These are phyloP conservation scores for Halcyon malimbica DNA, from an alignment of 2,113 vertebrate species.

Conservation along the genomic window DNA sequence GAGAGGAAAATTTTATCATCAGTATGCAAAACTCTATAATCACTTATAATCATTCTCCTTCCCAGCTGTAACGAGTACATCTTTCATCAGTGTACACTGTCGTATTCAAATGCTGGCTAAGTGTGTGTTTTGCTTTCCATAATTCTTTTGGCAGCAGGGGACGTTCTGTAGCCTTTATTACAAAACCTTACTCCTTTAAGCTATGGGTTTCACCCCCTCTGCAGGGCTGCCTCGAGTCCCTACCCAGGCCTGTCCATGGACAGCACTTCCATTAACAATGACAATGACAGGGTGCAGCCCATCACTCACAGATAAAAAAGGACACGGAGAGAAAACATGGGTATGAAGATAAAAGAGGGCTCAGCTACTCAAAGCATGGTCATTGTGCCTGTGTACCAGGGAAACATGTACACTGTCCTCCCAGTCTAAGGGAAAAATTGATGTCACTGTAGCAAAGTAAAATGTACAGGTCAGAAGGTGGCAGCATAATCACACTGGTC, in stretches of 20 bases:
- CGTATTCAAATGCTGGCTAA: background rate
- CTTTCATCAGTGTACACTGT: background rate
- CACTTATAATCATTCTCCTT: background rate
- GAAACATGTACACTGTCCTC: background rate
- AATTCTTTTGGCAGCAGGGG: background rate
- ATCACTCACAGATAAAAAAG: background rate
- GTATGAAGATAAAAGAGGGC: background rate
- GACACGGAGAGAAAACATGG: background rate
- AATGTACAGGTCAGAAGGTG: conserved; percentile 36
- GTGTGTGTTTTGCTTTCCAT: background rate
- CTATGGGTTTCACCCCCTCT: background rate
- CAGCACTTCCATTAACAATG: background rate
- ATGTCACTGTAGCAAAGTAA: background rate
- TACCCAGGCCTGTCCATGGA: background rate
- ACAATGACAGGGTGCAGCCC: background rate
- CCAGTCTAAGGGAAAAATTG: background rate
- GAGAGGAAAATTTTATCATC: background rate
- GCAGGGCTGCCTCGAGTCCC: background rate
- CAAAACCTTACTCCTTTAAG: background rate
- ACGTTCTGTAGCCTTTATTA: background rate
- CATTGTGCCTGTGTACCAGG: background rate
- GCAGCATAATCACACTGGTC: conserved; percentile 32
- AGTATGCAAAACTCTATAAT: background rate
- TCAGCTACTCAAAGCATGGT: background rate
- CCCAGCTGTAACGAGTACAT: background rate